Evolutionary conservation across 1,140 invertebrate species (phyloP), one percentile per base, ranked within the genome.

Genomic region (Pinna nobilis): DNA sequence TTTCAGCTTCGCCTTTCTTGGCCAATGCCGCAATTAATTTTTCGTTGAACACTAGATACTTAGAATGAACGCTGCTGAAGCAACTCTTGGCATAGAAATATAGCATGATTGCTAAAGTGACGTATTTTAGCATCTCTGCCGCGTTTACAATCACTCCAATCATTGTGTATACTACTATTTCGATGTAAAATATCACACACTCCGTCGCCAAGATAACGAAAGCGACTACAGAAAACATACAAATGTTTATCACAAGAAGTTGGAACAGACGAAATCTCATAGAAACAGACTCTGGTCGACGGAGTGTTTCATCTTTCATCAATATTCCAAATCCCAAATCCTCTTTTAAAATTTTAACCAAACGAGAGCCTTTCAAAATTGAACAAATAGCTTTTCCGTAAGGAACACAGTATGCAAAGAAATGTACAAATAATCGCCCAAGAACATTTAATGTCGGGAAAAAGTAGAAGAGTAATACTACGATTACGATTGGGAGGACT

Each of bases 371-470:
- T n/a, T 18, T 32, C n/a, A 59, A n/a, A 3, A 59, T 35, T 20
- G 55, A 33, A n/a, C 28, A 4, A 33, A 59, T n/a, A 59, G 55
- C 55, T 35, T 33, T 59, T 59, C 20, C 37, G 55, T n/a, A 59
- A 9, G 5, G 55, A 33, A 35, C 33, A n/a, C 0, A 59, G 6
- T 20, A 35, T 32, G 33, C 55, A 9, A 59, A 33, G 55, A 83
- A 50, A 59, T 75, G 69, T 1, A 61, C 30, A 11, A 70, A 2
- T n/a, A 70, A 35, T 15, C 73, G 49, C 3, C 51, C n/a, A 1
- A 41, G 50, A n/a, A 75, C 30, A 25, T 70, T 70, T 13, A 75
- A 23, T 32, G 66, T 57, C 1, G 73, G 73, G 20, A 75, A 49
- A 9, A 50, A 55, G 18, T 32, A 70, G 23, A 70, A 61, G 20